A percentile compares a stretch with the other conserved stretches of the same genome.
Conservation (phyloP, 2,113 vertebrate genomes). For the Glaucomys volans region DNA sequence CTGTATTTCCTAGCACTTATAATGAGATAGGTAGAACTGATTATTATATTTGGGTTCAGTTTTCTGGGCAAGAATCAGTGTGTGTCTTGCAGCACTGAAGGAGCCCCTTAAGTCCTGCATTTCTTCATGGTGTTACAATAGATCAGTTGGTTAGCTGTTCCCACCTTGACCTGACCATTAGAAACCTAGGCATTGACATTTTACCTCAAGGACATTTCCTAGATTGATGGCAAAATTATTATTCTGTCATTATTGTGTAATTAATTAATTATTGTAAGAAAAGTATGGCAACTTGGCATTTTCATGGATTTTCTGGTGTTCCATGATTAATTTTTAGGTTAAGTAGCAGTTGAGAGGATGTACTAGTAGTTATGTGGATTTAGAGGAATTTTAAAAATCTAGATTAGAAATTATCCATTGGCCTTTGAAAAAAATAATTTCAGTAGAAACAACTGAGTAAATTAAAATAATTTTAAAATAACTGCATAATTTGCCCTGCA, state of each 20-base stretch:
- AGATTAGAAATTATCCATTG: not conserved
- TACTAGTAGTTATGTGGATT: not conserved
- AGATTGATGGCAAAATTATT: not conserved
- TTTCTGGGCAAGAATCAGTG: not conserved
- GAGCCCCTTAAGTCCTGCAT: not conserved
- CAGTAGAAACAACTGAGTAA: not conserved
- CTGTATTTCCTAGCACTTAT: not conserved
- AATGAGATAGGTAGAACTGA: not conserved
- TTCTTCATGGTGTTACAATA: not conserved
- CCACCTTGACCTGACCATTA: conserved; percentile 2
- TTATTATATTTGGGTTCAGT: not conserved
- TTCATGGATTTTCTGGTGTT: conserved; percentile 21
- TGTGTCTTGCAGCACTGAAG: not conserved
- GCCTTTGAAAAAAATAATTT: conserved; percentile 23
- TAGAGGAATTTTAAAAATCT: not conserved
- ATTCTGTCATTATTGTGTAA: not conserved
- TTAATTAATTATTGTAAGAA: conserved; percentile 43
- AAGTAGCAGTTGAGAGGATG: not conserved
- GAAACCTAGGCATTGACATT: not conserved
- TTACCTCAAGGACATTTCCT: not conserved
- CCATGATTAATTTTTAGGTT: conserved; percentile 14
- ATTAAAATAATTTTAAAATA: no score
- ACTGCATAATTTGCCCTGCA: not conserved
- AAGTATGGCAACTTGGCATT: not conserved
- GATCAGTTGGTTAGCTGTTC: not conserved